phyloP scores from a whole-genome alignment of 37 sponge, comb jelly and placozoan species.

The Cliona cf. orientalis region DNA sequence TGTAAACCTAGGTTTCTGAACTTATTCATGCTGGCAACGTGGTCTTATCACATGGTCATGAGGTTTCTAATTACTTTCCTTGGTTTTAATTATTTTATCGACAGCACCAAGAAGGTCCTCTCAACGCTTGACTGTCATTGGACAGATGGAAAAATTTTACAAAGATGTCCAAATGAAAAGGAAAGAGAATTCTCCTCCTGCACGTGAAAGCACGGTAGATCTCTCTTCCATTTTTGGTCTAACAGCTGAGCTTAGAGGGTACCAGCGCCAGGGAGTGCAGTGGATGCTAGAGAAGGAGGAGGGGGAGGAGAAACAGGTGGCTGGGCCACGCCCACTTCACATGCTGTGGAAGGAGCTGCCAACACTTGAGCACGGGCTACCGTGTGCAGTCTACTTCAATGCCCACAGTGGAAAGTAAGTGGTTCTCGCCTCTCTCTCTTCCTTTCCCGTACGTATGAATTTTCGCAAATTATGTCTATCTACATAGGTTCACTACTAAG shows the following conservation, averaged over 20 bases:
- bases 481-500: conserved; percentile 32
- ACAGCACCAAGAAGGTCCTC: too few species aligned
- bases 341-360: conserved; percentile 40
- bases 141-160: conserved; percentile 24
- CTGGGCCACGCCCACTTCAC: neutral
- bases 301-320: neutral
- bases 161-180: neutral
- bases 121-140: neutral
- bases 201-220: neutral
- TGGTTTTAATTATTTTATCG: too few species aligned
- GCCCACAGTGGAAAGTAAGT: conserved; percentile 53
- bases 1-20: too few species aligned
- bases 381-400: conserved; percentile 42
- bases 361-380: neutral
- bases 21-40: too few species aligned
- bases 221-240: conserved; percentile 15
- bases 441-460: neutral
- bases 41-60: too few species aligned
- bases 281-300: conserved; percentile 83
- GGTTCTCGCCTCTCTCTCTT: neutral
- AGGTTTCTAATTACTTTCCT: too few species aligned
- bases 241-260: conserved; percentile 45
- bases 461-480: neutral
- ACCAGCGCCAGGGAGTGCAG: conserved; percentile 70
- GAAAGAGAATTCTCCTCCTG: neutral